phyloP scores from a whole-genome alignment of 2,888 invertebrate genomes.

The Drymonia ruficornis region DNA sequence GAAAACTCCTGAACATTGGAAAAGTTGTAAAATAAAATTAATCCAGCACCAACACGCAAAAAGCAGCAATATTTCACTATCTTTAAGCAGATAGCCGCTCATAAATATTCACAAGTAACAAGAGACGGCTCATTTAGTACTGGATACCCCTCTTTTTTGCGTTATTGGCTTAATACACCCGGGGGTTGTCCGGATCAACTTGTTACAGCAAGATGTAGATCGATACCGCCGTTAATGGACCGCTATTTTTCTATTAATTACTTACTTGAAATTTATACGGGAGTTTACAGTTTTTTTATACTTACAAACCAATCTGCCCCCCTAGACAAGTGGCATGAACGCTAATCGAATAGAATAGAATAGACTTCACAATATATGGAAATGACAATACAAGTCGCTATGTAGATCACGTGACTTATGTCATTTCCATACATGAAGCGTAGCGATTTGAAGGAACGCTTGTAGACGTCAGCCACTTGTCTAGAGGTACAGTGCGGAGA shows the following conservation, averaged over 20 bases:
- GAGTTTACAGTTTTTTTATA: background rate
- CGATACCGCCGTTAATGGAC: conserved; percentile 75
- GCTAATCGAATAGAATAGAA: too few species aligned
- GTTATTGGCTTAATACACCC: conserved; percentile 78
- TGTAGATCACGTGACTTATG: too few species aligned
- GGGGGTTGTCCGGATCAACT: conserved; percentile 77
- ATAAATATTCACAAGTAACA: conserved; percentile 82
- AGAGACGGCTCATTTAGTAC: conserved; percentile 79
- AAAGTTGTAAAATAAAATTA: conserved; percentile 3
- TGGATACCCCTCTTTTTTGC: conserved; percentile 77
- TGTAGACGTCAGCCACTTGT: too few species aligned
- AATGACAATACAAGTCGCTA: too few species aligned
- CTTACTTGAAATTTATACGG: conserved; percentile 8
- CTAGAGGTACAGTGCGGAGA: too few species aligned
- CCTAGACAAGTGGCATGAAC: too few species aligned
- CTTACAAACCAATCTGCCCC: too few species aligned
- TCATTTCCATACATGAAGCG: too few species aligned
- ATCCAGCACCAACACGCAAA: conserved; percentile 32
- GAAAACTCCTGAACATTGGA: too few species aligned
- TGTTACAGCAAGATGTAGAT: conserved; percentile 65
- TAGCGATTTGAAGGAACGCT: too few species aligned
- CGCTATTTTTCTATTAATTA: conserved; percentile 69
- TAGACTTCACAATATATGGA: too few species aligned
- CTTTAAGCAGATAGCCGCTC: conserved; percentile 63
- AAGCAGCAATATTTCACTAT: conserved; percentile 45